Base-by-base conservation (phyloP, 2,888 invertebrate species). In the Matsumyia berberina region DNA sequence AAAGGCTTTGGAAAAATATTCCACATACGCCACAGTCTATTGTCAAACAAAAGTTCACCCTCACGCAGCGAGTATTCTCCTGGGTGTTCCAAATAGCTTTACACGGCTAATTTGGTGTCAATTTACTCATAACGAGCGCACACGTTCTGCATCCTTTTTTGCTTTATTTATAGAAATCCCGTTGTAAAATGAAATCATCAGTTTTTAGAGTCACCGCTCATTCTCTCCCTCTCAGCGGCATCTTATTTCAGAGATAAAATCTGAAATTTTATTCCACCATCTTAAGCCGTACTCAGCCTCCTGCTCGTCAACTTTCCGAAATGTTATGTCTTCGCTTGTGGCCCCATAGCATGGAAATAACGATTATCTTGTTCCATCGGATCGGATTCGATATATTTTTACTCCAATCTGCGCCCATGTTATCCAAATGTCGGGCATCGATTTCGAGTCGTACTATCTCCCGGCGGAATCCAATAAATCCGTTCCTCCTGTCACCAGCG, bases 321-420 rank as follows among this genome's bases (percentile, higher is more conserved):
- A 15, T 15, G 8, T 24, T 3, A 24, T 44, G 17, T 8, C 44
- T n/a, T n/a, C n/a, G n/a, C n/a, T n/a, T n/a, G n/a, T n/a, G n/a
- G n/a, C n/a, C n/a, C n/a, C n/a, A n/a, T n/a, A 17, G 3, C 17
- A 44, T 1, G 3, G 8, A 8, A 44, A 44, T 17, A 44, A 44
- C 44, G 44, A 44, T 44, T 44, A 44, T 44, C 44, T 5, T 17
- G 17, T 44, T 24, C 49, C n/a, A 24, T 24, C 24, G 24, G 24
- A 24, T 24, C 4, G 24, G 1, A 49, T 49, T n/a, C 0, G 19
- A 49, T n/a, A 49, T n/a, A 29, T 49, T 53, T 53, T 53, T n/a
- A 53, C 31, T 53, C 33, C 31, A 53, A 12, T 53, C 53, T 15
- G 31, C 53, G 15, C 31, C 8, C 33, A 33, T 53, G 53, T 49